A percentile compares a stretch with the other conserved stretches of the same genome.
These are phyloP conservation scores for Byasa hedistus DNA, from an alignment of 2,888 invertebrate species.

Conservation along the genomic window DNA sequence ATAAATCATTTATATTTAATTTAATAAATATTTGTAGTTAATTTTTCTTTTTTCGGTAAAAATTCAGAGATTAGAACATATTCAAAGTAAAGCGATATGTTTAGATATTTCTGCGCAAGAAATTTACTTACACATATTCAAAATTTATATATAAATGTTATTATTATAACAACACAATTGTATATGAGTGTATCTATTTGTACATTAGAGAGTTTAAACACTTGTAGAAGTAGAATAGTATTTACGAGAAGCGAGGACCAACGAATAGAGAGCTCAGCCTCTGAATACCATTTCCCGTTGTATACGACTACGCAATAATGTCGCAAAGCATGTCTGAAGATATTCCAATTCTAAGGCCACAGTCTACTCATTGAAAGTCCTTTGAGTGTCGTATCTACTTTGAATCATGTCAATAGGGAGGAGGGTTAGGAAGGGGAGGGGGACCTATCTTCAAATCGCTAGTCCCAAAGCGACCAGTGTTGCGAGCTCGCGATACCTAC, in stretches of 20 bases:
- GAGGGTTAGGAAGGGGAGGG: too few relatives aligned
- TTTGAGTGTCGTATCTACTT: constrained; percentile 27
- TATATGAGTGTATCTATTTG: too few relatives aligned
- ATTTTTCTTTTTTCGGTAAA: too few relatives aligned
- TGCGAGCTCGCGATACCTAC: constrained; percentile 30
- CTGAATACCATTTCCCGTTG: constrained; percentile 24
- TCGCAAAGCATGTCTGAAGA: constrained; percentile 24
- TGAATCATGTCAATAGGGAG: constrained; percentile 26
- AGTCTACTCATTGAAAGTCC: constrained; percentile 24
- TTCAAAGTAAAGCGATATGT: too few relatives aligned
- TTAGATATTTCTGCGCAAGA: too few relatives aligned
- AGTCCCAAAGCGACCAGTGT: constrained; percentile 29
- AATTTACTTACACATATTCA: too few relatives aligned
- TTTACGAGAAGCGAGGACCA: constrained; percentile 8
- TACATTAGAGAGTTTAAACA: too few relatives aligned
- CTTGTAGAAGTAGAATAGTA: constrained; percentile 2
- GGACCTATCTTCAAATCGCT: constrained; percentile 21
- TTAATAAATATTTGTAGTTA: too few relatives aligned
- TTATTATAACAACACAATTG: too few relatives aligned
- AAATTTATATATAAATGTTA: too few relatives aligned
- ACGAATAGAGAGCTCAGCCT: constrained; percentile 4
- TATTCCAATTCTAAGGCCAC: constrained; percentile 27
- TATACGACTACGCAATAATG: constrained; percentile 23
- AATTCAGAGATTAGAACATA: too few relatives aligned
- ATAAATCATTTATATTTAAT: too few relatives aligned